Conservation (phyloP, 1,140 invertebrate genomes). For the Limonius californicus region DNA sequence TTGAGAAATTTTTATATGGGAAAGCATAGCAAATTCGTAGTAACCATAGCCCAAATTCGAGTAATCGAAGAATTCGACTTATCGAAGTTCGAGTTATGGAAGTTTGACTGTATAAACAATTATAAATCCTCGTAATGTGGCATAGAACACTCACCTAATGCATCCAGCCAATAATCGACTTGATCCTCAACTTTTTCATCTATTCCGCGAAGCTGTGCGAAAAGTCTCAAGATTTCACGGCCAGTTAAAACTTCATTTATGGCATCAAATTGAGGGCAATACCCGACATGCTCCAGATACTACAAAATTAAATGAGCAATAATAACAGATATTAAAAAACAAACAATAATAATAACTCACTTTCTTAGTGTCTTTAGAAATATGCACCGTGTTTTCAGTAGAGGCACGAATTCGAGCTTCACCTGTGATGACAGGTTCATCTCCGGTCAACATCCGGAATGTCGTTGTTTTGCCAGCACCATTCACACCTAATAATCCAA, state of each 20-base stretch:
- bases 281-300: constrained; percentile 49
- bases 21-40: too few relatives aligned
- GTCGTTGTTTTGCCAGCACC: constrained; percentile 91
- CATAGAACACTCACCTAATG: constrained; percentile 51
- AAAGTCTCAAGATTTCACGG: constrained; percentile 63
- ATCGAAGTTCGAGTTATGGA: too few relatives aligned
- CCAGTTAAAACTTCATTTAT: constrained; percentile 66
- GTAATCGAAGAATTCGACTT: too few relatives aligned
- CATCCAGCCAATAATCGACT: constrained; percentile 53
- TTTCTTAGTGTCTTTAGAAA: background rate
- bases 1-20: too few relatives aligned
- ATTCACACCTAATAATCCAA: constrained; percentile 73
- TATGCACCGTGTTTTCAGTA: background rate
- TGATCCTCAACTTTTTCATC: constrained; percentile 46
- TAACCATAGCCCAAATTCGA: too few relatives aligned
- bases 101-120: too few relatives aligned
- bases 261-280: constrained; percentile 71
- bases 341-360: constrained; percentile 5
- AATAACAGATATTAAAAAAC: background rate
- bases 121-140: too few relatives aligned
- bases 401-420: constrained; percentile 15
- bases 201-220: constrained; percentile 63
- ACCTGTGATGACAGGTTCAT: constrained; percentile 55
- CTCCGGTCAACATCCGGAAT: constrained; percentile 73
- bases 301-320: background rate